A percentile compares a stretch with the other conserved stretches of the same genome.
phyloP scores from a whole-genome alignment of 2,888 invertebrate species.

The Scaptodrosophila latifasciaeformis region DNA sequence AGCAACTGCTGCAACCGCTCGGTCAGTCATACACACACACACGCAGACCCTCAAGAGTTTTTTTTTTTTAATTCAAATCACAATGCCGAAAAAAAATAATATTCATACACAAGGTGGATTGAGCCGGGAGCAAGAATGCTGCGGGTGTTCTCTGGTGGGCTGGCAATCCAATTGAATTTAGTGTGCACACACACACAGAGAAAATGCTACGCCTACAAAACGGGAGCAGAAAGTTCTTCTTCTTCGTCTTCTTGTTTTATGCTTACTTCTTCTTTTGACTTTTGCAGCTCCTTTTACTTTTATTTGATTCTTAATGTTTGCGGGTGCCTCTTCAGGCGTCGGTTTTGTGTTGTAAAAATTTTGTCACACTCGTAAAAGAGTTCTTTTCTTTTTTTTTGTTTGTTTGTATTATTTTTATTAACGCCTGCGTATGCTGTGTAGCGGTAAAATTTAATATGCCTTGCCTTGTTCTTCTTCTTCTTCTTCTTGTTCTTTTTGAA shows the following conservation, averaged over 20 bases:
- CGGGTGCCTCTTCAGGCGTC: no score
- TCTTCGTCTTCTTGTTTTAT: no score
- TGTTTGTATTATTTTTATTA: constrained; percentile 25
- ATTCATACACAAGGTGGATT: background rate
- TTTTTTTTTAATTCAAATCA: constrained; percentile 67
- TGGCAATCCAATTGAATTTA: no score
- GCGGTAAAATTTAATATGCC: no score
- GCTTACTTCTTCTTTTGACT: background rate
- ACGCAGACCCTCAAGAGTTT: no score
- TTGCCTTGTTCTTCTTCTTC: constrained; percentile 18
- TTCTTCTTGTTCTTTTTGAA: constrained; percentile 14
- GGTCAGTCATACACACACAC: no score
- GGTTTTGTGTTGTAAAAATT: no score
- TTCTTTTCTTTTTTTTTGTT: constrained; percentile 10
- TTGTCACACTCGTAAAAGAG: no score
- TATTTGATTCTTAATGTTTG: no score
- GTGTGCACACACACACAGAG: no score
- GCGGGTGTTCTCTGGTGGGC: constrained; percentile 16
- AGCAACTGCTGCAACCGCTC: no score
- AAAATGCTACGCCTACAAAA: constrained; percentile 10
- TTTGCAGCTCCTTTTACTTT: constrained; percentile 3
- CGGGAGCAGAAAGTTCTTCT: background rate
- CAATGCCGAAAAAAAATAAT: constrained; percentile 6
- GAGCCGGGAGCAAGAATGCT: no score
- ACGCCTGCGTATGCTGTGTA: constrained; percentile 22